Evolutionary conservation across 1,140 invertebrate species (phyloP).

Genomic region (Pemphigus obesinymphae): DNA sequence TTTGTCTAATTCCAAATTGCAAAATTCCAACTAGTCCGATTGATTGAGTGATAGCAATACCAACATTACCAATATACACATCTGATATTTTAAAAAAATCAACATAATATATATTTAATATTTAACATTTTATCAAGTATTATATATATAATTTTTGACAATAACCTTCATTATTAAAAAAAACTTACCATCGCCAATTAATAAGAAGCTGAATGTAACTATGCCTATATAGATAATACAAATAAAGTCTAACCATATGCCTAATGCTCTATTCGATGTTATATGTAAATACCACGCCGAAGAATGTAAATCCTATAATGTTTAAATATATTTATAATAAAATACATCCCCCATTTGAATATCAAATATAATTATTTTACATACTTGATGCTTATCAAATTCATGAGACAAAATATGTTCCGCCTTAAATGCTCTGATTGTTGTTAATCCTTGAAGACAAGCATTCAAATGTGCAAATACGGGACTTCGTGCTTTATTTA

Average conservation of each 20-base stretch:
- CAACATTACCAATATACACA: slow-evolving; percentile 61
- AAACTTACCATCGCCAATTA: slow-evolving; percentile 51
- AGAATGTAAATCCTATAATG: slow-evolving; percentile 58
- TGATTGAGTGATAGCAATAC: slow-evolving; percentile 79
- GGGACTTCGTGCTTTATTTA: slow-evolving; percentile 66
- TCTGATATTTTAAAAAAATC: slow-evolving; percentile 45
- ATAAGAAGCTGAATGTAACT: slow-evolving; percentile 68
- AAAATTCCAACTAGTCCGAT: slow-evolving; percentile 74
- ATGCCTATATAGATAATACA: slow-evolving; percentile 67
- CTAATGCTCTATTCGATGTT: slow-evolving; percentile 76
- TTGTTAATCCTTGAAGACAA: slow-evolving; percentile 80
- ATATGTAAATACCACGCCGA: slow-evolving; percentile 70
- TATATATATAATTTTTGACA: no score
- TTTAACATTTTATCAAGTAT: background rate
- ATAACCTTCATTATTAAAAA: no score
- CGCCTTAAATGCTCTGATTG: slow-evolving; percentile 78
- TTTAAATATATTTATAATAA: no score
- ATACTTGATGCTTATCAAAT: slow-evolving; percentile 72
- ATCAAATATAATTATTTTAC: background rate
- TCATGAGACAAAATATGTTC: slow-evolving; percentile 73
- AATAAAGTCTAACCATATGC: slow-evolving; percentile 73
- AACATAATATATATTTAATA: no score
- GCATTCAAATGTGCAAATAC: slow-evolving; percentile 84
- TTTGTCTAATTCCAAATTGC: slow-evolving; percentile 81
- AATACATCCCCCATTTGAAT: no score